Evolutionary conservation across 2,888 invertebrate species (phyloP).

Genomic region (Latrodectus hesperus): DNA sequence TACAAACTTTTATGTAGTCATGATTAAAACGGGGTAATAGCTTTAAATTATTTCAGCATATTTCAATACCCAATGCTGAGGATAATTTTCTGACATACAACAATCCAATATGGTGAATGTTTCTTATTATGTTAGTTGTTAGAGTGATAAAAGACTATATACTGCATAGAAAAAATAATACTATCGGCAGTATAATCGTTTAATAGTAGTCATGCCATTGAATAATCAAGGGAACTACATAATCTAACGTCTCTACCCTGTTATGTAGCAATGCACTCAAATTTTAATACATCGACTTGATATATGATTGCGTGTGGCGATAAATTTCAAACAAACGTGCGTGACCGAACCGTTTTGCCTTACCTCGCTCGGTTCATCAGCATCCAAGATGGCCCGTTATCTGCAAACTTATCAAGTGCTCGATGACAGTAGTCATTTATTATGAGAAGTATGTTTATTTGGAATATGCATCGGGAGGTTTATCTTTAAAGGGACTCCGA

Average conservation of each 20-base stretch:
- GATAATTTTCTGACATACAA: no score
- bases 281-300: constrained; percentile 8
- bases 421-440: constrained; percentile 37
- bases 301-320: constrained; percentile 19
- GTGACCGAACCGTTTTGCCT: constrained; percentile 46
- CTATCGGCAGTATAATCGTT: background rate
- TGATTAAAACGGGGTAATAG: no score
- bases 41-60: no score
- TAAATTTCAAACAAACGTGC: constrained; percentile 35
- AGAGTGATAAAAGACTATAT: no score
- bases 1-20: no score
- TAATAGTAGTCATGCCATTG: background rate
- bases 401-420: constrained; percentile 32
- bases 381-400: constrained; percentile 16
- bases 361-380: constrained; percentile 11
- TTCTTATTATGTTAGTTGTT: no score
- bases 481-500: constrained; percentile 3
- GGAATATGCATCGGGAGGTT: background rate
- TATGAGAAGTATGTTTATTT: constrained; percentile 35
- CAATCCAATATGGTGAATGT: no score
- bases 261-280: background rate
- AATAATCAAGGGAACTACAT: no score
- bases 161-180: no score
- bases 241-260: background rate
- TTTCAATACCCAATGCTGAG: no score